Evolutionary conservation across 2,888 invertebrate species (phyloP).

Genomic region (Cremastinae sp.): DNA sequence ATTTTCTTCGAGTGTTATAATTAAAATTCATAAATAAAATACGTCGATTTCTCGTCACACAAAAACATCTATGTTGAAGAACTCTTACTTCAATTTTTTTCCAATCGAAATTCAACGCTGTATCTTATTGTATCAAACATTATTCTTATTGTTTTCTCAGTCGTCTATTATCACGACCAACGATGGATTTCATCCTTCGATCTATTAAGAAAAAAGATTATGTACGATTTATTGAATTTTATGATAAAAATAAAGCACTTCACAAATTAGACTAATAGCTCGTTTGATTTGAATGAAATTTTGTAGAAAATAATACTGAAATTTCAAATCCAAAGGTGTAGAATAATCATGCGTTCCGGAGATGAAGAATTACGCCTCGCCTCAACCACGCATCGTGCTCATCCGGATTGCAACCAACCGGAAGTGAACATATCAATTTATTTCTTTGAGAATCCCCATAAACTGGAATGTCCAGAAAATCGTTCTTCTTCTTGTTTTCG

Average conservation of each 20-base stretch:
- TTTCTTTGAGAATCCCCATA: slow-evolving; percentile 73
- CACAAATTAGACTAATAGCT: slow-evolving; percentile 66
- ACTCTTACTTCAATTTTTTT: no score
- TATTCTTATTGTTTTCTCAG: slow-evolving; percentile 2
- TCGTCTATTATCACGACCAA: neutral
- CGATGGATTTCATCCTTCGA: neutral
- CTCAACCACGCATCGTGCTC: slow-evolving; percentile 73
- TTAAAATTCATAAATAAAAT: no score
- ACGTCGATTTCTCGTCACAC: no score
- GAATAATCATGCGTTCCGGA: slow-evolving; percentile 66
- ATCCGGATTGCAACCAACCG: slow-evolving; percentile 71
- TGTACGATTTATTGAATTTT: slow-evolving; percentile 74
- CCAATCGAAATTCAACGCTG: slow-evolving; percentile 69
- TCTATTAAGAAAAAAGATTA: slow-evolving; percentile 58
- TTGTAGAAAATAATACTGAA: no score
- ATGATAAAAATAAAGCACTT: slow-evolving; percentile 76
- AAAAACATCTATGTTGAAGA: no score
- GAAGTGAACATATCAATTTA: slow-evolving; percentile 73
- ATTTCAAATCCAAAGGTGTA: no score
- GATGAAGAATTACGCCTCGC: slow-evolving; percentile 74
- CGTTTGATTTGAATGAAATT: neutral
- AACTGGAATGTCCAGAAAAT: slow-evolving; percentile 72
- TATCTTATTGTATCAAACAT: slow-evolving; percentile 22
- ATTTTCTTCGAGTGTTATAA: no score
- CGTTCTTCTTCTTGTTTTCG: slow-evolving; percentile 48